A percentile compares a stretch with the other conserved stretches of the same genome.
Conservation (phyloP, 1,140 invertebrate species). For the Bombus confusus region DNA sequence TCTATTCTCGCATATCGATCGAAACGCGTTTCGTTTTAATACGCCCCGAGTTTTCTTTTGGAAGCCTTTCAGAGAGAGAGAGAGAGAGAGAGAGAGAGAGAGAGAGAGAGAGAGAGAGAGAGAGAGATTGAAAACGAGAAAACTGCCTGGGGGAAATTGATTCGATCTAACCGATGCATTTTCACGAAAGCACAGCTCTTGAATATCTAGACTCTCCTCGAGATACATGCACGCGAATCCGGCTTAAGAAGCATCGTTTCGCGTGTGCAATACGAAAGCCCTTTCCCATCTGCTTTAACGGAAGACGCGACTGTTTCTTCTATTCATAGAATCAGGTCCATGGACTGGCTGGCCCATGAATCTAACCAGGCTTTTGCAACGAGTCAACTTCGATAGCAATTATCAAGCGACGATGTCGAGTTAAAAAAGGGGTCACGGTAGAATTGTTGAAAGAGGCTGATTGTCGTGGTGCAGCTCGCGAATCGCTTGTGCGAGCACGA, state of each 20-base stretch:
- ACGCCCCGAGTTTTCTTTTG: background rate
- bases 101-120: too few species aligned
- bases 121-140: background rate
- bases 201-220: background rate
- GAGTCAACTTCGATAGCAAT: conserved; percentile 3
- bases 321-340: background rate
- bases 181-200: too few species aligned
- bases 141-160: conserved; percentile 9
- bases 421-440: background rate
- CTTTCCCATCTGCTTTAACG: too few species aligned
- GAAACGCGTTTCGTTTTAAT: background rate
- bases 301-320: background rate
- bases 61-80: too few species aligned
- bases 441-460: background rate
- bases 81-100: too few species aligned
- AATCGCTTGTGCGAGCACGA: conserved; percentile 32
- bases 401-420: conserved; percentile 26
- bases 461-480: background rate
- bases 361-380: background rate
- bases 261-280: too few species aligned
- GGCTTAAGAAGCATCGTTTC: background rate
- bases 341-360: conserved; percentile 11
- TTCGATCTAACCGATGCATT: conserved; percentile 1
- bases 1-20: background rate
- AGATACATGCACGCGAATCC: background rate